Evolutionary conservation across 2,888 invertebrate genomes (phyloP).

Genomic region (Antheraea assamensis): DNA sequence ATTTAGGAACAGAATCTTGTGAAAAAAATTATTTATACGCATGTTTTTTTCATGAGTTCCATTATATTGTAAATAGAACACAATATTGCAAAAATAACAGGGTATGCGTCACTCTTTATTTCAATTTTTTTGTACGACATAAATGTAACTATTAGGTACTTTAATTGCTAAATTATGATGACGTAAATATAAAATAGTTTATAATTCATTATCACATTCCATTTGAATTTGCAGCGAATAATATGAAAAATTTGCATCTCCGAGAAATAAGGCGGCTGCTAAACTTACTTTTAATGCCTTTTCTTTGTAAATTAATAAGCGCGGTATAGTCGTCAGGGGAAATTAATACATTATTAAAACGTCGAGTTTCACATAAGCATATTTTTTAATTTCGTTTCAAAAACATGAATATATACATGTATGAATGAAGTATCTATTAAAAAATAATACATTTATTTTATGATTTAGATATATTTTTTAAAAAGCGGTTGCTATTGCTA

Average conservation of each 20-base stretch:
- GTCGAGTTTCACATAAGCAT: constrained; percentile 40
- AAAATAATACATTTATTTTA: too few species aligned
- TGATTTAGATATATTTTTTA: too few species aligned
- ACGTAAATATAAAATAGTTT: not conserved
- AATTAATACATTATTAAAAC: constrained; percentile 59
- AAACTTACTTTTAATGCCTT: constrained; percentile 40
- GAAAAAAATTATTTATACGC: too few species aligned
- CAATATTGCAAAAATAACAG: too few species aligned
- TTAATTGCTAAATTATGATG: not conserved
- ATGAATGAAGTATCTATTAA: not conserved
- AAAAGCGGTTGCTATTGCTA: too few species aligned
- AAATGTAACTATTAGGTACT: too few species aligned
- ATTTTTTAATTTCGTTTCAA: constrained; percentile 33
- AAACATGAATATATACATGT: not conserved
- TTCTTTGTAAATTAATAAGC: constrained; percentile 55
- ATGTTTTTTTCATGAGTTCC: too few species aligned
- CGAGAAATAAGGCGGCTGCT: constrained; percentile 21
- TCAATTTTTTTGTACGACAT: too few species aligned
- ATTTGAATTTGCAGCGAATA: not conserved
- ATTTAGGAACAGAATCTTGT: too few species aligned
- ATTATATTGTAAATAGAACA: too few species aligned
- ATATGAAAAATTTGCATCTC: constrained; percentile 21
- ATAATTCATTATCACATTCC: not conserved
- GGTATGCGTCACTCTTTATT: too few species aligned
- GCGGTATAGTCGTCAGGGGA: constrained; percentile 55